Percentiles rank a stretch among this genome's conserved stretches.
Evolutionary conservation across 1,140 invertebrate species (phyloP).

Genomic region (Calliopsis andreniformis): DNA sequence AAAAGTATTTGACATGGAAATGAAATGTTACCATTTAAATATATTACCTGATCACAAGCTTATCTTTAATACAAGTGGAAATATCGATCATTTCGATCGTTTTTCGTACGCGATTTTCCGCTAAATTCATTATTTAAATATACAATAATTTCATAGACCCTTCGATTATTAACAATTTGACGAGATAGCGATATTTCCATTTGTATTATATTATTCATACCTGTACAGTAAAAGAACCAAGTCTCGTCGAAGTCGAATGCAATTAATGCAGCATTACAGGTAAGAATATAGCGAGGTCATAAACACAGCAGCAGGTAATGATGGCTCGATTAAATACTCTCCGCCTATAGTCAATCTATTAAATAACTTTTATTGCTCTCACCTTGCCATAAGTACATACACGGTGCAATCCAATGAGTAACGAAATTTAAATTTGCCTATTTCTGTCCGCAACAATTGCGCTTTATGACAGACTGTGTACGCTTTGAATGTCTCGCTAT

Average conservation of each 20-base stretch:
- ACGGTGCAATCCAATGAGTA: no score
- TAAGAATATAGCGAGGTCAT: no score
- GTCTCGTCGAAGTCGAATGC: conserved; percentile 18
- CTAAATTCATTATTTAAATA: conserved; percentile 11
- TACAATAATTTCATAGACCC: neutral
- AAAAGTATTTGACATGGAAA: conserved; percentile 15
- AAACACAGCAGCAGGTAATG: no score
- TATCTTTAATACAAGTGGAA: conserved; percentile 37
- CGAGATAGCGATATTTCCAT: conserved; percentile 33
- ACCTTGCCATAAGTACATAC: no score
- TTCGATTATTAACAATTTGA: conserved; percentile 22
- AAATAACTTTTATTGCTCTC: no score
- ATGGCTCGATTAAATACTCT: no score
- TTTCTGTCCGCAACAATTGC: no score
- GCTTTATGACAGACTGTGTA: no score
- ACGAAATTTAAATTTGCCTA: no score
- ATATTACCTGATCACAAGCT: conserved; percentile 54
- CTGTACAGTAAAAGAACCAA: conserved; percentile 43
- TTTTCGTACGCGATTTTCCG: neutral
- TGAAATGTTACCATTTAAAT: conserved; percentile 8
- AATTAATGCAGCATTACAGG: conserved; percentile 9
- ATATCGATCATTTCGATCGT: conserved; percentile 19
- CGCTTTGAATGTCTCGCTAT: no score
- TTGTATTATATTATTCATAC: conserved; percentile 36
- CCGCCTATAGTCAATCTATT: no score